phyloP scores from a whole-genome alignment of 2,797 vertebrate species.

The Scyliorhinus canicula region DNA sequence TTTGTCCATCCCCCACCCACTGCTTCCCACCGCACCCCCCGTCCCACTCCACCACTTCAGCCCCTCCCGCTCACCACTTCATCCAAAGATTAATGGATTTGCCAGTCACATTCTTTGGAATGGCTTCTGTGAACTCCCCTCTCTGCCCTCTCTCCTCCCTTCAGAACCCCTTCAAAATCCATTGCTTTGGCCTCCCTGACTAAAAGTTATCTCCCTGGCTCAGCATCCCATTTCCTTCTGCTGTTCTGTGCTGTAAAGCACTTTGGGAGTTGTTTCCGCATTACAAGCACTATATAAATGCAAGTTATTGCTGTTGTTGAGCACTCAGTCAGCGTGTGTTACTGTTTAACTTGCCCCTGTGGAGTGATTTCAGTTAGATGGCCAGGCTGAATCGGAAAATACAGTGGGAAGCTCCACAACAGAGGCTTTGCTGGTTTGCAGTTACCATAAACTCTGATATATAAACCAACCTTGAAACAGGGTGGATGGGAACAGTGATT shows the following conservation, averaged over 20 bases:
- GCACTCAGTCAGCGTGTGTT: background rate
- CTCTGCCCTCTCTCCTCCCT: background rate
- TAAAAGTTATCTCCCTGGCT: background rate
- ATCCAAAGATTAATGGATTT: background rate
- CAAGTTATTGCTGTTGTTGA: background rate
- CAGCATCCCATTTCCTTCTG: background rate
- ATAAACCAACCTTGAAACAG: background rate
- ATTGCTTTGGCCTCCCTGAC: background rate
- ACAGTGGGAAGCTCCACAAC: background rate
- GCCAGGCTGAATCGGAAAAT: background rate
- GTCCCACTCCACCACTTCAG: too few relatives aligned
- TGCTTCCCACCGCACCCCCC: too few relatives aligned
- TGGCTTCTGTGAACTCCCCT: background rate
- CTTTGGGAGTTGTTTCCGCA: background rate
- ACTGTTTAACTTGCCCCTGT: background rate
- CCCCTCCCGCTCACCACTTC: too few relatives aligned
- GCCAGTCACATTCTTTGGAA: background rate
- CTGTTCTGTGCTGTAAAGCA: background rate
- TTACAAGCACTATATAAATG: slow-evolving; percentile 5
- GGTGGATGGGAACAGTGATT: background rate
- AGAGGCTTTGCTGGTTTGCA: background rate
- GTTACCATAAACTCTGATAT: background rate
- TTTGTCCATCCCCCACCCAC: too few relatives aligned
- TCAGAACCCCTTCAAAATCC: background rate
- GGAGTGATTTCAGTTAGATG: background rate